Percentiles rank a stretch among this genome's conserved stretches.
Evolutionary conservation across 2,888 invertebrate species (phyloP).

Genomic region (Orthosia cruda): DNA sequence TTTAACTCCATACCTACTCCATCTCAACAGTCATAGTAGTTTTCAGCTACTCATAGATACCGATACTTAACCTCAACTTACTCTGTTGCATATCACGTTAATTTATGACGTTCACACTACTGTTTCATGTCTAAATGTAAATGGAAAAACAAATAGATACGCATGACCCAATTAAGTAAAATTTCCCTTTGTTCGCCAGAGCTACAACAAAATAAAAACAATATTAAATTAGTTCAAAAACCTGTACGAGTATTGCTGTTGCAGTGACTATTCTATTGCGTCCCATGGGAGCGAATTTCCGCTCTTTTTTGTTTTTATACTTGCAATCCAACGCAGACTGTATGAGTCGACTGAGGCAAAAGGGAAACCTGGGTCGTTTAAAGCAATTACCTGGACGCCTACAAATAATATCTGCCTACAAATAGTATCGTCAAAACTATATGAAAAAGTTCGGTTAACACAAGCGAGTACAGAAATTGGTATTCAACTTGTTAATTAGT

Average conservation of each 20-base stretch:
- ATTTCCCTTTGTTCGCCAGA: conserved; percentile 46
- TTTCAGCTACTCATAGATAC: no score
- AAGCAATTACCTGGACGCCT: background rate
- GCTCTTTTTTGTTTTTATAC: conserved; percentile 43
- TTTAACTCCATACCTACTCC: background rate
- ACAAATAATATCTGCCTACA: no score
- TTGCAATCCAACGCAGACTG: conserved; percentile 44
- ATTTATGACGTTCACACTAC: no score
- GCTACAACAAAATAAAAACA: conserved; percentile 26
- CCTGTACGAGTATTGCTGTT: conserved; percentile 47
- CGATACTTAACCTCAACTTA: no score
- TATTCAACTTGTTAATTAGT: background rate
- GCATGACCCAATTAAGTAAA: conserved; percentile 41
- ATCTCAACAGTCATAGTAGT: no score
- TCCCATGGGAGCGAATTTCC: conserved; percentile 53
- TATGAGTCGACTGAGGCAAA: conserved; percentile 44
- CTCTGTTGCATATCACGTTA: no score
- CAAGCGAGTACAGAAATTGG: background rate
- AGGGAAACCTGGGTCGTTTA: conserved; percentile 3
- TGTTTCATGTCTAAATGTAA: no score
- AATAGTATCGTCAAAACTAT: background rate
- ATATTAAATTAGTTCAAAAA: conserved; percentile 60
- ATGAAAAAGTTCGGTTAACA: background rate
- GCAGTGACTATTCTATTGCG: conserved; percentile 56
- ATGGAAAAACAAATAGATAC: no score